A percentile compares a stretch with the other conserved stretches of the same genome.
Conservation (phyloP, 2,797 vertebrate genomes). For the Dryobates pubescens region DNA sequence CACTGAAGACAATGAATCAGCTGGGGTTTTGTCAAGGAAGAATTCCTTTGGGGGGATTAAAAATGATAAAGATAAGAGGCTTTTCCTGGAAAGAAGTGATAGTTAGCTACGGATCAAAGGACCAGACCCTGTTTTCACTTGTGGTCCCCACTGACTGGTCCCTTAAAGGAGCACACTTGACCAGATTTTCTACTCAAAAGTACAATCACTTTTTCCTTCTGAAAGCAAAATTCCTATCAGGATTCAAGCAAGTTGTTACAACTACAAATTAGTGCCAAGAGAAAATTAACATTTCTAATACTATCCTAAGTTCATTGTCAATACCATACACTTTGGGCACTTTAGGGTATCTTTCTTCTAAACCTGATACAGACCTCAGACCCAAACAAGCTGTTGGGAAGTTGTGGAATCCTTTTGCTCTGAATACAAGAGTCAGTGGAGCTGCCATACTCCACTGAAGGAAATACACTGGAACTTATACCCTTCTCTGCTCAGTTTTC, state of each 20-base stretch:
- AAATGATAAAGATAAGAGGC: conserved; percentile 45
- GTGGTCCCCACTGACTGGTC: neutral
- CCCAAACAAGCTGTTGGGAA: neutral
- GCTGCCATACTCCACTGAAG: neutral
- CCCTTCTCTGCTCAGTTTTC: neutral
- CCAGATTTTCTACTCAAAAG: neutral
- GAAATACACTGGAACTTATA: neutral
- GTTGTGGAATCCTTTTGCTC: neutral
- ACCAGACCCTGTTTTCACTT: neutral
- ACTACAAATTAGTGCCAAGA: neutral
- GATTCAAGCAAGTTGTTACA: neutral
- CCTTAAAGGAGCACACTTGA: conserved; percentile 7
- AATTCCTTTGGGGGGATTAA: conserved; percentile 42
- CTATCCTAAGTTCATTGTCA: neutral
- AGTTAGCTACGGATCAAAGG: conserved; percentile 52
- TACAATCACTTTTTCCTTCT: neutral
- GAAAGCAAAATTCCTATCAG: neutral
- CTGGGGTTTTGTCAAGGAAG: neutral
- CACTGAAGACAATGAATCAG: neutral
- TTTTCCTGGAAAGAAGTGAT: conserved; percentile 32
- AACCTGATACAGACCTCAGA: neutral
- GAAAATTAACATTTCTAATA: neutral
- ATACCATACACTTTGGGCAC: neutral
- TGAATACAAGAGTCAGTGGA: neutral
- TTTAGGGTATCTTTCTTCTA: neutral